Percentiles rank a stretch among this genome's conserved stretches.
These are phyloP conservation scores for Hirtodrosophila cameraria DNA, from an alignment of 2,888 invertebrate genomes.

Conservation along the genomic window DNA sequence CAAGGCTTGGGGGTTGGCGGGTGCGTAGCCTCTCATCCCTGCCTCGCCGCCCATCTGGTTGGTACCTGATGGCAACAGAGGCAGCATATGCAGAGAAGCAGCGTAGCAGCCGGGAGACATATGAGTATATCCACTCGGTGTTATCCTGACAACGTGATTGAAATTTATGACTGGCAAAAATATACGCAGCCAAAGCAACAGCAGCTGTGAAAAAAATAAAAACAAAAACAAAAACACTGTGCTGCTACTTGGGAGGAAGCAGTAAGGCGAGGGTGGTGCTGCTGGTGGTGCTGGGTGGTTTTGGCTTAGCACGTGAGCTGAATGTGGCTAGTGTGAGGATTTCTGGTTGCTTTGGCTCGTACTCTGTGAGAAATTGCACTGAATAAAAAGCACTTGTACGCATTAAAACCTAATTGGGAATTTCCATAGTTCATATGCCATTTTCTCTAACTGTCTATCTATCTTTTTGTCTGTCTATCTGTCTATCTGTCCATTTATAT, in stretches of 20 bases:
- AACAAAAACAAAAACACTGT: conserved; percentile 13
- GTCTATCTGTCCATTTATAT: conserved; percentile 21
- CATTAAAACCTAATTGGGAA: conserved; percentile 81
- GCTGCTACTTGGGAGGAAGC: conserved; percentile 13
- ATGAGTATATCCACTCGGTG: conserved; percentile 77
- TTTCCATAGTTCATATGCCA: conserved; percentile 80
- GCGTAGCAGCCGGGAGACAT: conserved; percentile 42
- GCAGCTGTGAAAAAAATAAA: conserved; percentile 43
- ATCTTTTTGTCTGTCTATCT: conserved; percentile 11
- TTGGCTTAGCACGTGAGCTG: conserved; percentile 62
- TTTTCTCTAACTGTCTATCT: conserved; percentile 57
- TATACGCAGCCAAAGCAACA: conserved; percentile 43
- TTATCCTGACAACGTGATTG: conserved; percentile 80
- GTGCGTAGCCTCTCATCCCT: not conserved
- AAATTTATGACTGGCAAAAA: conserved; percentile 80
- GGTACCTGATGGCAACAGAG: conserved; percentile 50
- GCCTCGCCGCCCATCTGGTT: conserved; percentile 6
- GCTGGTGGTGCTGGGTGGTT: not conserved
- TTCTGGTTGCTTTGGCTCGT: conserved; percentile 9
- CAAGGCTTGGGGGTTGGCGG: conserved; percentile 10
- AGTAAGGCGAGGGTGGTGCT: not conserved
- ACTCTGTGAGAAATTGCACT: conserved; percentile 75
- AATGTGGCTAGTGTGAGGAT: conserved; percentile 38
- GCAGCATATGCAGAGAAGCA: conserved; percentile 57
- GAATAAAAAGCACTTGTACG: conserved; percentile 80